Conservation (phyloP, 2,888 invertebrate species). For the Ectemnius lituratus region DNA sequence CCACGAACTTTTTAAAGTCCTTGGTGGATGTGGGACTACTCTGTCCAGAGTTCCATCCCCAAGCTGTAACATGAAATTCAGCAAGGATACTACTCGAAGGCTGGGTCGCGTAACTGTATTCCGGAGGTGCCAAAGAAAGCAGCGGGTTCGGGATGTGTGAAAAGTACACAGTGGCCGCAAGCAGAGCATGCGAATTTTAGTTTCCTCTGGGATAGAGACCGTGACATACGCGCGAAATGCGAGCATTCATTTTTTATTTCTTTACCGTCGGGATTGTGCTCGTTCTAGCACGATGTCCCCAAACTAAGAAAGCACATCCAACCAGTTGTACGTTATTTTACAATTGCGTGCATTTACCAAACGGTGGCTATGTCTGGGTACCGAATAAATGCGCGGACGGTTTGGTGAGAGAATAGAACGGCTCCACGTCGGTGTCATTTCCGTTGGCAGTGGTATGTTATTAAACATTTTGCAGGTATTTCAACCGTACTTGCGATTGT, state of each 20-base stretch:
- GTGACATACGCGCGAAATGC: conserved; percentile 32
- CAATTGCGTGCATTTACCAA: conserved; percentile 70
- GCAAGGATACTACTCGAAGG: conserved; percentile 3
- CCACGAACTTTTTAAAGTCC: conserved; percentile 83
- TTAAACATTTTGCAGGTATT: conserved; percentile 61
- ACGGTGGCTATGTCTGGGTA: conserved; percentile 70
- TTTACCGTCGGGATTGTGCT: conserved; percentile 12
- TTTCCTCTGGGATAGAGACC: conserved; percentile 14
- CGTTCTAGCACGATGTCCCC: conserved; percentile 68
- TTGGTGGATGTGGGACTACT: conserved; percentile 78
- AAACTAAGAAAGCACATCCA: conserved; percentile 68
- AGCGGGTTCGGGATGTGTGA: conserved; percentile 56
- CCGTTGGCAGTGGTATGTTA: no score
- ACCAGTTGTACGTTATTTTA: conserved; percentile 72
- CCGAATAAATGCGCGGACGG: conserved; percentile 70
- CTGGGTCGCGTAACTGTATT: conserved; percentile 64
- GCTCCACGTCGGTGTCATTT: background rate
- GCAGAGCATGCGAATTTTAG: conserved; percentile 28
- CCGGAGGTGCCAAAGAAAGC: conserved; percentile 59
- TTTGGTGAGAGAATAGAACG: conserved; percentile 63
- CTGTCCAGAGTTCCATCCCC: conserved; percentile 80
- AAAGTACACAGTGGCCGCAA: conserved; percentile 56
- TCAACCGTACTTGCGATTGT: conserved; percentile 69
- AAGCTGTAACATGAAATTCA: conserved; percentile 67
- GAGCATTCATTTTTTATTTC: conserved; percentile 15